Percentiles rank a stretch among this genome's conserved stretches.
These are phyloP conservation scores for Spilarctia lutea DNA, from an alignment of 2,888 invertebrate species.

Conservation along the genomic window DNA sequence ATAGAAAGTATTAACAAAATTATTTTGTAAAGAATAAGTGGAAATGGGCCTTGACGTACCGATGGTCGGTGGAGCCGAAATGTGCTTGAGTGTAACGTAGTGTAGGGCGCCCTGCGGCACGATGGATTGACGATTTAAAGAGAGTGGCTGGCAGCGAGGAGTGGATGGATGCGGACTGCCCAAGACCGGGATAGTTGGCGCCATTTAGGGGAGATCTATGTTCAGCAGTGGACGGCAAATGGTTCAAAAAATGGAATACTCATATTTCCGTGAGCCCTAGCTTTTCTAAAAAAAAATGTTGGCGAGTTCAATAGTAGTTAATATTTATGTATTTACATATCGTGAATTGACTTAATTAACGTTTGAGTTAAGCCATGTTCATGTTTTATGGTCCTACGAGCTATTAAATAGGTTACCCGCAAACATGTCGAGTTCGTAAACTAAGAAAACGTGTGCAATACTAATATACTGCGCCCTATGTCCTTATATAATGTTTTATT, in stretches of 20 bases:
- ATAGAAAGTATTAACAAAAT: background rate
- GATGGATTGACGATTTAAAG: too few relatives aligned
- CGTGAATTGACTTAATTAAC: background rate
- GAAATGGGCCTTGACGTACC: too few relatives aligned
- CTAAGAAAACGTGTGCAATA: constrained; percentile 10
- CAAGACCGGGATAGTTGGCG: too few relatives aligned
- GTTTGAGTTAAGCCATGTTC: background rate
- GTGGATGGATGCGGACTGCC: too few relatives aligned
- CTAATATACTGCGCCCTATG: constrained; percentile 11
- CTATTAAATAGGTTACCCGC: background rate
- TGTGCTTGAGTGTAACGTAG: too few relatives aligned
- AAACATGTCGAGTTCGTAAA: constrained; percentile 8
- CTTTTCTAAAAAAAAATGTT: background rate
- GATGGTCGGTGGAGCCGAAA: too few relatives aligned
- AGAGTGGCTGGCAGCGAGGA: too few relatives aligned
- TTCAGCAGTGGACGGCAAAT: too few relatives aligned
- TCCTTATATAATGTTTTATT: constrained; percentile 6
- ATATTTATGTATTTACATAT: background rate
- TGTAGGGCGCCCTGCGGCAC: too few relatives aligned
- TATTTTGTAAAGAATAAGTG: background rate
- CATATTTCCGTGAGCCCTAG: background rate
- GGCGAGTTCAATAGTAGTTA: background rate
- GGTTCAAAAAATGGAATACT: too few relatives aligned
- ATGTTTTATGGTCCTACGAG: background rate
- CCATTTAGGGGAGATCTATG: too few relatives aligned